A percentile compares a stretch with the other conserved stretches of the same genome.
Conservation (phyloP, 2,888 invertebrate species). For the Meteorus cinctellus region DNA sequence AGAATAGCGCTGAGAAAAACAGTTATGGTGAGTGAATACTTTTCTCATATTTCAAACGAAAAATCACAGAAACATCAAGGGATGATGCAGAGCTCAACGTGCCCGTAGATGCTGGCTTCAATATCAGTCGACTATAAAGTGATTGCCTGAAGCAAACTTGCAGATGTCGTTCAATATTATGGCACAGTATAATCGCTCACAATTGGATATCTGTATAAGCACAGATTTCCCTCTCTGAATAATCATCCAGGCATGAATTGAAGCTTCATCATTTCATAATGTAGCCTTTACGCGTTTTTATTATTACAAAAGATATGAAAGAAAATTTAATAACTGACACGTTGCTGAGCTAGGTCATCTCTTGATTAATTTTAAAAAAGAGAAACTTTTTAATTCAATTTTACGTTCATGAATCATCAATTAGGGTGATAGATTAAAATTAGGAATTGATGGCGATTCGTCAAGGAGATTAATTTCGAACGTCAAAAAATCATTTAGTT, state of each 20-base stretch:
- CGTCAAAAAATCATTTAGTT: background rate
- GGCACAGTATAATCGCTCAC: background rate
- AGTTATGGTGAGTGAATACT: background rate
- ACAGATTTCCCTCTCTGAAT: too few species aligned
- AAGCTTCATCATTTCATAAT: too few species aligned
- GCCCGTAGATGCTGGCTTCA: background rate
- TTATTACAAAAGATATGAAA: too few species aligned
- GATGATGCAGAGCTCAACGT: background rate
- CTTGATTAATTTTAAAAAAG: too few species aligned
- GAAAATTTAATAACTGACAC: too few species aligned
- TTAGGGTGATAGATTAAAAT: background rate
- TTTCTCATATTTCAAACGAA: background rate
- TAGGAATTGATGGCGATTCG: slow-evolving; percentile 14
- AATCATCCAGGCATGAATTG: too few species aligned
- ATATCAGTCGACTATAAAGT: background rate
- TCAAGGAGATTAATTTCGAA: background rate
- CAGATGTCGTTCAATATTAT: slow-evolving; percentile 1
- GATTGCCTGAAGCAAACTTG: background rate
- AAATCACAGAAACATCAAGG: background rate
- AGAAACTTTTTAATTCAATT: background rate
- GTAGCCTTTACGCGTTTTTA: too few species aligned
- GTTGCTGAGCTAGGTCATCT: too few species aligned
- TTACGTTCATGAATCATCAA: background rate
- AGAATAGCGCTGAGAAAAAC: background rate
- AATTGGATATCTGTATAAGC: background rate